Percentiles rank a stretch among this genome's conserved stretches.
Evolutionary conservation across 2,113 vertebrate genomes (phyloP).

Genomic region (Notechis scutatus): DNA sequence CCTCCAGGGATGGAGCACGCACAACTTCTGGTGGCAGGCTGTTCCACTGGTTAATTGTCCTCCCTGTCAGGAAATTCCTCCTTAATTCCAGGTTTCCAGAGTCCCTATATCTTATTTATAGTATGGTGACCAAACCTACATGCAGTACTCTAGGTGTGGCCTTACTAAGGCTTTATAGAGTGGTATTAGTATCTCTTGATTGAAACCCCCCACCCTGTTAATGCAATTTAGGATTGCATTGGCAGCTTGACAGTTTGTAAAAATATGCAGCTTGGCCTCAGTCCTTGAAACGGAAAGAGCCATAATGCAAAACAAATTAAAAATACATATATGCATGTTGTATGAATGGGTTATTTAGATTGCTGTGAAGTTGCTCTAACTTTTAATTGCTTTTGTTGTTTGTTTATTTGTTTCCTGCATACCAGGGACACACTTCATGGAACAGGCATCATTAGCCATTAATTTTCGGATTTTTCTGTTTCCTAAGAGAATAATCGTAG

Average conservation of each 20-base stretch:
- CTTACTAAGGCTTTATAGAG: neutral
- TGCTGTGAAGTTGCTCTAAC: neutral
- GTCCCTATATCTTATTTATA: too few relatives aligned
- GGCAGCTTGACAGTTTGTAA: neutral
- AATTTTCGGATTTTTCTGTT: neutral
- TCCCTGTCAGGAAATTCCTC: too few relatives aligned
- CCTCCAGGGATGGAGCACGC: too few relatives aligned
- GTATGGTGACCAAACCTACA: too few relatives aligned
- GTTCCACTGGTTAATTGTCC: too few relatives aligned
- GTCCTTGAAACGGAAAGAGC: neutral
- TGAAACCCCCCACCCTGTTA: neutral
- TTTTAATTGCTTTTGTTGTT: neutral
- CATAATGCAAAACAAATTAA: neutral
- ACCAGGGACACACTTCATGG: neutral
- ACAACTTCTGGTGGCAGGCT: too few relatives aligned
- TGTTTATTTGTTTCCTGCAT: neutral
- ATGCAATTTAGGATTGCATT: neutral
- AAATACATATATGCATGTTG: neutral
- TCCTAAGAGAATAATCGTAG: neutral
- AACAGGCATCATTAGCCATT: neutral
- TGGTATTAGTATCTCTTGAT: neutral
- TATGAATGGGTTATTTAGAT: neutral
- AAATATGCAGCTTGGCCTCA: neutral
- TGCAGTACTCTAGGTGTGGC: neutral
- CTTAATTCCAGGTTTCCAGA: too few relatives aligned